Evolutionary conservation across 30 jellyfish, hydroid and myxozoan species (phyloP), one percentile per base, ranked within the genome.

Genomic region (Kudoa iwatai): DNA sequence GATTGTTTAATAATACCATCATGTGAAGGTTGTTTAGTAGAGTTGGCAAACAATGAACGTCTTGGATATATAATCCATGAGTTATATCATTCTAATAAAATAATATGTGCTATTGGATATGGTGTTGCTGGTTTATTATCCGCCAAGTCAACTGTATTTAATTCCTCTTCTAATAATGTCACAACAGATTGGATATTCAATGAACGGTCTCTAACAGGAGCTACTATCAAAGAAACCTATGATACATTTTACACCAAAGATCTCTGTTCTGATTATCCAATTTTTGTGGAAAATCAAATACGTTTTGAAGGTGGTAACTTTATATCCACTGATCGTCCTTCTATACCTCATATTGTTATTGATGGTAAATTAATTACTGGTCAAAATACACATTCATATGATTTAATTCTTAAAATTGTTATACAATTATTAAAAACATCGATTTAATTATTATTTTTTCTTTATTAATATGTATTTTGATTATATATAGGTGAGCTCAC

Each of bases 31-130:
- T 9, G 36, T 9, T 6, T 28, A n/a, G n/a, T 28, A 9, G 36
- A 28, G 11, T n/a, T 28, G 36, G 36, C n/a, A n/a, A 28, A 28
- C 36, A 28, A 28, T 28, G 36, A 28, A n/a, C 36, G 36, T 28
- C 36, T 28, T 28, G 36, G 36, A n/a, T 28, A 28, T 28, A 6
- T 28, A n/a, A n/a, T 28, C 11, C 9, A 6, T n/a, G 36, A 28
- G n/a, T 6, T 28, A n/a, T 28, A 28, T 28, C 9, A 28, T 6
- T 6, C 11, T 28, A 28, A 28, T 6, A 28, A 28, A 28, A 28
- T 28, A 28, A n/a, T 28, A n/a, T 6, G 11, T n/a, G 9, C 11
- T 28, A 28, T 28, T n/a, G 36, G n/a, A n/a, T 28, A 28, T 28
- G 36, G 36, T 6, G 36, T 28, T 6, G 9, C 36, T n/a, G 36